These are phyloP conservation scores for Lepus oiostolus DNA, from an alignment of 2,797 vertebrate genomes.

Conservation along the genomic window DNA sequence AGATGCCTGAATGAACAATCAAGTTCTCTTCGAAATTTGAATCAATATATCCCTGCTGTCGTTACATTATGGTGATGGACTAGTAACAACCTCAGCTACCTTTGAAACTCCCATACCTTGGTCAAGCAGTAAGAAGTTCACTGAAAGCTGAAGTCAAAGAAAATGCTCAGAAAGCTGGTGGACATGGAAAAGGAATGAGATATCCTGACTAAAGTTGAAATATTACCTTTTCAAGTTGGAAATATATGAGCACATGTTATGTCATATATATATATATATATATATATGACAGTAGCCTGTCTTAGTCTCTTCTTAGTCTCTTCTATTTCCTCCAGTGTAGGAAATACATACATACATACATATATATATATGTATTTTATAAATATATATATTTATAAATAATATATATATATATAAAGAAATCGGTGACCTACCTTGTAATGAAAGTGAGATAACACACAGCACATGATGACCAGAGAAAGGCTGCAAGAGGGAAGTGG, in stretches of 20 bases:
- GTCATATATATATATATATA: neutral
- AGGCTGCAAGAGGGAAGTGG: neutral
- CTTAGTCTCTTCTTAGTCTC: neutral
- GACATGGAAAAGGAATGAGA: constrained; percentile 85
- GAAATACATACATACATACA: neutral
- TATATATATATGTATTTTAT: too few relatives aligned
- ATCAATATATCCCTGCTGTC: too few relatives aligned
- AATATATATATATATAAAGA: neutral
- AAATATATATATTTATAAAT: too few relatives aligned
- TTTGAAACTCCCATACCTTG: constrained; percentile 93
- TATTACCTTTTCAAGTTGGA: constrained; percentile 15
- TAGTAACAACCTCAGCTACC: constrained; percentile 88
- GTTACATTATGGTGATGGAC: neutral
- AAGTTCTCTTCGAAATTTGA: neutral
- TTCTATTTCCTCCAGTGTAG: neutral
- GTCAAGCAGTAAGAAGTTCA: constrained; percentile 90
- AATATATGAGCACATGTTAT: neutral
- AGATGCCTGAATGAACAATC: neutral
- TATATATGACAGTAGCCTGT: neutral
- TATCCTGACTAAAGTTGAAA: neutral
- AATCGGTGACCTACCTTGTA: neutral
- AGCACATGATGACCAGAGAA: neutral
- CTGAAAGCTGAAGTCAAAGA: constrained; percentile 92
- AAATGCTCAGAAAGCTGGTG: constrained; percentile 89
- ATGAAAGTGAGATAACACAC: neutral